Percentiles rank a stretch among this genome's conserved stretches.
These are phyloP conservation scores for Hydriomena furcata DNA, from an alignment of 2,888 invertebrate species.

Conservation along the genomic window DNA sequence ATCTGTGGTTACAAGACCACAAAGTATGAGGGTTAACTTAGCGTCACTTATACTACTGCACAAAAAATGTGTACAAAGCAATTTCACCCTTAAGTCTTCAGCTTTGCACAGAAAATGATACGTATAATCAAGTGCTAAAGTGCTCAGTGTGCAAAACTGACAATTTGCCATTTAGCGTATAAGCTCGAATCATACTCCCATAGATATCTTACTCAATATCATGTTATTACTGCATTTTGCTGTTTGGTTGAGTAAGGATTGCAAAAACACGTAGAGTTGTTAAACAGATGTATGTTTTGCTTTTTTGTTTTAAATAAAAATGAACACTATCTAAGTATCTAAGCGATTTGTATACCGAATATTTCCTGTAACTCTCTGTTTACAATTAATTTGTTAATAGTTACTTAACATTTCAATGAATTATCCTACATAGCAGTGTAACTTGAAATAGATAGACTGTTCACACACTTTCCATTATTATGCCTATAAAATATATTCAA, in stretches of 20 bases:
- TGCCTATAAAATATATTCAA: neutral
- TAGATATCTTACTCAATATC: conserved; percentile 69
- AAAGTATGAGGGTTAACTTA: conserved; percentile 35
- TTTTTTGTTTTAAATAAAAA: too few relatives aligned
- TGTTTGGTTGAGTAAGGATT: conserved; percentile 54
- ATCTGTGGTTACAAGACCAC: conserved; percentile 47
- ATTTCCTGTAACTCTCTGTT: too few relatives aligned
- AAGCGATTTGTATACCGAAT: too few relatives aligned
- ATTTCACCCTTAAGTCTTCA: conserved; percentile 41
- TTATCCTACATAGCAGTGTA: too few relatives aligned
- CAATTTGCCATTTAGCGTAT: conserved; percentile 78
- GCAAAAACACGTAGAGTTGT: too few relatives aligned
- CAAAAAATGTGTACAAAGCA: conserved; percentile 15
- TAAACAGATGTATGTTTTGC: too few relatives aligned
- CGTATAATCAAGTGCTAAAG: conserved; percentile 45
- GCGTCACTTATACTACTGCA: conserved; percentile 31
- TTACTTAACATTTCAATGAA: too few relatives aligned
- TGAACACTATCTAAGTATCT: too few relatives aligned
- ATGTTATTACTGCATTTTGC: conserved; percentile 61
- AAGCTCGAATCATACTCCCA: conserved; percentile 67
- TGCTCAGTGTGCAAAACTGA: conserved; percentile 61
- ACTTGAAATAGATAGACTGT: too few relatives aligned
- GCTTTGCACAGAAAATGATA: conserved; percentile 38
- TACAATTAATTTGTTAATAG: too few relatives aligned
- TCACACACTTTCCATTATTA: too few relatives aligned